Evolutionary conservation across 2,113 vertebrate species (phyloP), one percentile per base, ranked within the genome.

Genomic region (Misgurnus anguillicaudatus): DNA sequence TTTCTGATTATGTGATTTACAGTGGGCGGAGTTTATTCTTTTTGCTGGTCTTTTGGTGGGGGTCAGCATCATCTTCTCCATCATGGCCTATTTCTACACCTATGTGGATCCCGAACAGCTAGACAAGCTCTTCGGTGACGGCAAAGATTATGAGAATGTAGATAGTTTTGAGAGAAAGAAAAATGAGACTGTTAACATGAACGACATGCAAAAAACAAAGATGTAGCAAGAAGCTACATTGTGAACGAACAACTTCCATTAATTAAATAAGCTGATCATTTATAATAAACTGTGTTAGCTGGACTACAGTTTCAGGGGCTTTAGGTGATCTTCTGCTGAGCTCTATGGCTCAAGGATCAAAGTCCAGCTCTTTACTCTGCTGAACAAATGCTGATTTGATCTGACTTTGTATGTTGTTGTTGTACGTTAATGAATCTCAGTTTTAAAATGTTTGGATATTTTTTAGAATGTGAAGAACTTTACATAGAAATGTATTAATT

Each of bases 11-110:
- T 57, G 7, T 57, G 19, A 42, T 75, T 24, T 21, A n/a, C 91
- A 99, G 98, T 99, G 98, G 98, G 94, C 88, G 9, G 97, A 99
- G 92, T 99, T 99, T 84, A 51, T 95, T 87, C 93, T 99, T 80
- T 99, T 99, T 77, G 94, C 93, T 69, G 85, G 85, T 45, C 92
- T 99, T 61, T 92, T 99, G 87, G 69, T 99, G 78, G 92, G 86
- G 2, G 94, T 98, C 85, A 95, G 90, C 90, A 24, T 97, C 88
- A 90, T 98, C 87, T 99, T 99, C 91, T 98, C 97, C 88, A 87
- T 98, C 91, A 98, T 98, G 97, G 93, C 94, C 71, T 88, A 92
- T 86, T 97, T 95, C 92, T 99, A 98, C 88, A 90, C 94, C 42
- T 96, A 95, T 42, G 85, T 95, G 10, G 88, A 94, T 82, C 90